phyloP scores from a whole-genome alignment of 2,888 invertebrate species.

The Pollenia griseotomentosa region DNA sequence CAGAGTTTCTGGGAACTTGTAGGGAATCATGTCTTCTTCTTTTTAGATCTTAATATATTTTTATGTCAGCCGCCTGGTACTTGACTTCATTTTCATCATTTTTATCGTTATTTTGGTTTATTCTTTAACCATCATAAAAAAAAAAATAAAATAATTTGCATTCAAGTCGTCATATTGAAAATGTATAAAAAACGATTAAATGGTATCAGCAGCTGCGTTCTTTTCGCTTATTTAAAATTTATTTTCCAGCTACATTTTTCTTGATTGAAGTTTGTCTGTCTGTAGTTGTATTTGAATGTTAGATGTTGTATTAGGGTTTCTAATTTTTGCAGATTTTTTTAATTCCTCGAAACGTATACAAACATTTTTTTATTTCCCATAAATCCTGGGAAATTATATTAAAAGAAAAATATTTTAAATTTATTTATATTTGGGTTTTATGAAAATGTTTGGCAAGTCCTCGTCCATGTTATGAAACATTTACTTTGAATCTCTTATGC shows the following conservation, averaged over 20 bases:
- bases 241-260: constrained; percentile 13
- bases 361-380: too few relatives aligned
- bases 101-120: constrained; percentile 29
- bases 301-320: too few relatives aligned
- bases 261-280: constrained; percentile 19
- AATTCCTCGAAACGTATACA: too few relatives aligned
- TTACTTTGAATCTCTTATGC: too few relatives aligned
- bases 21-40: neutral
- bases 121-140: constrained; percentile 31
- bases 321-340: too few relatives aligned
- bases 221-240: constrained; percentile 1
- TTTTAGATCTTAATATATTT: constrained; percentile 16
- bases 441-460: too few relatives aligned
- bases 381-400: too few relatives aligned
- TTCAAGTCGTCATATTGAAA: constrained; percentile 45
- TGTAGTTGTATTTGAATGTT: too few relatives aligned
- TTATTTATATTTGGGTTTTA: too few relatives aligned
- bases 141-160: constrained; percentile 26
- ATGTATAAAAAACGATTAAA: constrained; percentile 44
- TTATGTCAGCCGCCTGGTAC: neutral
- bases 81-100: constrained; percentile 35
- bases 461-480: too few relatives aligned
- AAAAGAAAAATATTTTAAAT: too few relatives aligned
- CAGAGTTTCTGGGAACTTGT: too few relatives aligned
- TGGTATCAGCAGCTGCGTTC: constrained; percentile 51